A percentile compares a stretch with the other conserved stretches of the same genome.
Evolutionary conservation across 1,140 invertebrate species (phyloP).

Genomic region (Lucilia sericata): DNA sequence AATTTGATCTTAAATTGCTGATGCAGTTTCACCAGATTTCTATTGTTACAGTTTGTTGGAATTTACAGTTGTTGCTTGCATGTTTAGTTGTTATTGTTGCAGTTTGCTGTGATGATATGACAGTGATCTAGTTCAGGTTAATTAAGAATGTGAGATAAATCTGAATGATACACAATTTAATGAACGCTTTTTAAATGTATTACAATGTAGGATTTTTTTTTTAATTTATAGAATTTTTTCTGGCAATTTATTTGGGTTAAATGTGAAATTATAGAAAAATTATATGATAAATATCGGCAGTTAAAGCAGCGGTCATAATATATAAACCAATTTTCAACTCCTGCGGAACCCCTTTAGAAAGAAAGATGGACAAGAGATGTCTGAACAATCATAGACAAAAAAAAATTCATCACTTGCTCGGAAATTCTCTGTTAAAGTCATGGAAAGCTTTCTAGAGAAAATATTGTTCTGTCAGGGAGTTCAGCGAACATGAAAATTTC

Average conservation of each 20-base stretch:
- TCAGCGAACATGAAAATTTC: too few species aligned
- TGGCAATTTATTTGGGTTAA: not conserved
- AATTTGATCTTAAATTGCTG: not conserved
- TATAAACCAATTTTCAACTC: too few species aligned
- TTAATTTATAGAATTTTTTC: not conserved
- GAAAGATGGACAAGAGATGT: too few species aligned
- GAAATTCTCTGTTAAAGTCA: too few species aligned
- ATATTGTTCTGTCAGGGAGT: too few species aligned
- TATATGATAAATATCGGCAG: not conserved
- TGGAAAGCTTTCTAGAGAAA: too few species aligned
- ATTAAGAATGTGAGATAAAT: conserved; percentile 15
- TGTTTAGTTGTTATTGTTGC: too few species aligned
- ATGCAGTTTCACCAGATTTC: conserved; percentile 27
- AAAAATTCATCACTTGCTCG: too few species aligned
- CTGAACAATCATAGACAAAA: too few species aligned
- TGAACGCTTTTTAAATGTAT: not conserved
- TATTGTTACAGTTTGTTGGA: not conserved
- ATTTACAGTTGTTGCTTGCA: not conserved
- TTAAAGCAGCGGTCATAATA: too few species aligned
- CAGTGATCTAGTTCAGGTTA: conserved; percentile 40
- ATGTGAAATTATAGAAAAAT: not conserved
- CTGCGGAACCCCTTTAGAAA: too few species aligned
- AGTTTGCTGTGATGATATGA: not conserved
- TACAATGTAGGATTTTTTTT: not conserved
- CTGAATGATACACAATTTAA: not conserved